Evolutionary conservation across 2,888 invertebrate genomes (phyloP).

Genomic region (Phorcus lineatus): DNA sequence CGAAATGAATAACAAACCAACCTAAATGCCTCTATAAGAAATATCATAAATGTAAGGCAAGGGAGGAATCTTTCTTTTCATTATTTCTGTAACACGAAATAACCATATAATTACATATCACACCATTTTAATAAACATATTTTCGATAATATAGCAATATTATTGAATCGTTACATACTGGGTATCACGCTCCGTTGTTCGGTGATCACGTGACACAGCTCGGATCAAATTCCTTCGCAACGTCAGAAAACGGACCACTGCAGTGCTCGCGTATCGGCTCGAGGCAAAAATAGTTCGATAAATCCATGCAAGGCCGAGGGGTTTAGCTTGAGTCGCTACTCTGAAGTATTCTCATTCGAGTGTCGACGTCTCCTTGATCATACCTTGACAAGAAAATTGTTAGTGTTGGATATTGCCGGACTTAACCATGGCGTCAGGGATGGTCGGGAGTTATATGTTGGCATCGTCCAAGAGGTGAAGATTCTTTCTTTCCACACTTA

Average conservation of each 20-base stretch:
- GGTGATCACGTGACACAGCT: not conserved
- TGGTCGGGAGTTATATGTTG: slow-evolving; percentile 59
- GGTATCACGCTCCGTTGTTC: not conserved
- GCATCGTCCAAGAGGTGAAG: slow-evolving; percentile 57
- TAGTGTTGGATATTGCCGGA: too few species aligned
- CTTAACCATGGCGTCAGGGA: slow-evolving; percentile 33
- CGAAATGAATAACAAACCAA: too few species aligned
- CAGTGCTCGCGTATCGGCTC: not conserved
- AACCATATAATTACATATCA: too few species aligned
- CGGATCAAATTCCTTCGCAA: slow-evolving; percentile 22
- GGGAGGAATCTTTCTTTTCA: too few species aligned
- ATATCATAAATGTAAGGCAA: too few species aligned
- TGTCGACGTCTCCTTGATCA: not conserved
- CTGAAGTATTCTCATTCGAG: not conserved
- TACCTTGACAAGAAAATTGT: too few species aligned
- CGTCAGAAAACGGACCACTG: not conserved
- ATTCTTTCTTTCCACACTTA: not conserved
- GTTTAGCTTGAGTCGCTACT: not conserved
- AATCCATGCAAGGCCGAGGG: not conserved
- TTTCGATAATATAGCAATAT: not conserved
- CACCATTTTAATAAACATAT: not conserved
- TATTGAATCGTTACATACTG: not conserved
- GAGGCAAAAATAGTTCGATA: not conserved
- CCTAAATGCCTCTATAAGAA: too few species aligned
- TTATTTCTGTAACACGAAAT: too few species aligned